Evolutionary conservation across 2,113 vertebrate genomes (phyloP).

Genomic region (Centropristis striata): DNA sequence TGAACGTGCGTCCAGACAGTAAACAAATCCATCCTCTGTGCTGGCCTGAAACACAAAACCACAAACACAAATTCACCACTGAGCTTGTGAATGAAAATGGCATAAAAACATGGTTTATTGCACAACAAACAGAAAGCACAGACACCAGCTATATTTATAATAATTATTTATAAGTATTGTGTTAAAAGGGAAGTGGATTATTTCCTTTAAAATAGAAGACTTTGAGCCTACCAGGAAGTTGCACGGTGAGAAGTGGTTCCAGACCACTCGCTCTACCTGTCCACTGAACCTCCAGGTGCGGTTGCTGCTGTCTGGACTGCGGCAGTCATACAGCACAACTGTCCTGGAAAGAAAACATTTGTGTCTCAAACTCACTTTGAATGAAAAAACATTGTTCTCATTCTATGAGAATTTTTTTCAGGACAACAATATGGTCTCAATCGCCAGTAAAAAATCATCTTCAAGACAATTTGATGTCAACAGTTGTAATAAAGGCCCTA

Average conservation of each 20-base stretch:
- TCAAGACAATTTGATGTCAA: too few relatives aligned
- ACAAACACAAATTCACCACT: background rate
- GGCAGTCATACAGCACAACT: conserved; percentile 93
- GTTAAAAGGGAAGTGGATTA: background rate
- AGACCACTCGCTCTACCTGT: conserved; percentile 93
- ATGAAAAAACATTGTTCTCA: background rate
- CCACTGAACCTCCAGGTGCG: conserved; percentile 95
- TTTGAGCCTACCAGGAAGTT: conserved; percentile 90
- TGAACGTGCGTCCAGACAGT: conserved; percentile 95
- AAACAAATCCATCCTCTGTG: conserved; percentile 98
- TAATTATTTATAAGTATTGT: background rate
- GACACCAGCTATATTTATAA: background rate
- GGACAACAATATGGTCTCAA: too few relatives aligned
- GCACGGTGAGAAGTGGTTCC: conserved; percentile 96
- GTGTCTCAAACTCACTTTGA: background rate
- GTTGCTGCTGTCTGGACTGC: conserved; percentile 90
- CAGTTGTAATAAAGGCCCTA: too few relatives aligned
- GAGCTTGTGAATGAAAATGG: background rate
- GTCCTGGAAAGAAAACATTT: conserved; percentile 82
- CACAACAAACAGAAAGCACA: background rate
- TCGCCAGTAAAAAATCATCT: too few relatives aligned
- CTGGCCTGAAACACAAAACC: conserved; percentile 87
- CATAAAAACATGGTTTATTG: background rate
- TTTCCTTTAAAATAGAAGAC: background rate
- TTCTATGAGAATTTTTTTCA: too few relatives aligned